Percentiles rank a stretch among this genome's conserved stretches.
phyloP scores from a whole-genome alignment of 1,140 invertebrate genomes.

The Asobara japonica region DNA sequence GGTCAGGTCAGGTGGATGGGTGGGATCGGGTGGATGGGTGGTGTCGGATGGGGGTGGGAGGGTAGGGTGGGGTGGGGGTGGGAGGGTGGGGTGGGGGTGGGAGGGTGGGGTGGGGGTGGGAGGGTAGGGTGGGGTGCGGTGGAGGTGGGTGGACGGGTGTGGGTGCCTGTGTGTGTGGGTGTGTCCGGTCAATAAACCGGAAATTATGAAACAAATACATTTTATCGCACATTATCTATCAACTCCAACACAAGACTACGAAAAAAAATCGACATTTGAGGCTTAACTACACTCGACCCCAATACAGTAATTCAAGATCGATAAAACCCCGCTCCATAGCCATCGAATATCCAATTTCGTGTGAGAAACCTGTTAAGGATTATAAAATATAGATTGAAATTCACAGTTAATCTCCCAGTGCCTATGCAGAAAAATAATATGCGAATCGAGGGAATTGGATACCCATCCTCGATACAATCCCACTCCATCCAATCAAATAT shows the following conservation, averaged over 20 bases:
- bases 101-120: too few species aligned
- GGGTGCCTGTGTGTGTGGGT: too few species aligned
- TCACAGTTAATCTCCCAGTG: conserved; percentile 57
- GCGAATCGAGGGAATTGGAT: conserved; percentile 38
- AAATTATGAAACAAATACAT: conserved; percentile 31
- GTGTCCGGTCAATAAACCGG: too few species aligned
- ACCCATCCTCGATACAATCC: conserved; percentile 37
- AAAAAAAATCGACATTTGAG: conserved; percentile 40
- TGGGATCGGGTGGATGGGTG: too few species aligned
- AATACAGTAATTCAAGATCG: conserved; percentile 59
- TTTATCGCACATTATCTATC: background rate
- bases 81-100: too few species aligned
- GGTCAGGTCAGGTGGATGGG: too few species aligned
- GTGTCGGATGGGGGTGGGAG: too few species aligned
- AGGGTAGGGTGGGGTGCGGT: too few species aligned
- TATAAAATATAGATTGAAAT: conserved; percentile 60
- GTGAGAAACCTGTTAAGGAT: conserved; percentile 43
- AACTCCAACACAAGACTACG: conserved; percentile 51
- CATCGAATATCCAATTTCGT: conserved; percentile 60
- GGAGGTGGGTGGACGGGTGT: too few species aligned
- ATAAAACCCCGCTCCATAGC: conserved; percentile 54
- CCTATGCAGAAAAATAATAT: conserved; percentile 60
- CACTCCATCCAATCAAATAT: conserved; percentile 50
- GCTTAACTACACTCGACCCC: conserved; percentile 29
- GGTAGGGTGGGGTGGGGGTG: too few species aligned